Conservation (phyloP, 1,140 invertebrate genomes). For the Arctopsyche grandis region DNA sequence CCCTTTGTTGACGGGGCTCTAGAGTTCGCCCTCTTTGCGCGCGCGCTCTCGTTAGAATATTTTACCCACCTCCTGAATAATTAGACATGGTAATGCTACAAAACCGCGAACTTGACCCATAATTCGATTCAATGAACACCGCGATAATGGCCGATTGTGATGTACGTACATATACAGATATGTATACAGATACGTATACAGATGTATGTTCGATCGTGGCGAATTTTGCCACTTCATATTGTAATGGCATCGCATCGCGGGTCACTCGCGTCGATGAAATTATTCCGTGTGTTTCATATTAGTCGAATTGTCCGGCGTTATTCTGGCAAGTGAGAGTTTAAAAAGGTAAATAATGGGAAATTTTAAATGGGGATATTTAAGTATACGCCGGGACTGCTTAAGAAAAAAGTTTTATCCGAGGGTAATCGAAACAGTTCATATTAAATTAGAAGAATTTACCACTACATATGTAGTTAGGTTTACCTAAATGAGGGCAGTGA, state of each 20-base stretch:
- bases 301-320: not conserved
- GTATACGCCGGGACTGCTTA: too few relatives aligned
- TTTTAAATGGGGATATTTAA: too few relatives aligned
- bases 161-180: not conserved
- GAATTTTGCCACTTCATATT: too few relatives aligned
- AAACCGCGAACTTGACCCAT: conserved; percentile 8
- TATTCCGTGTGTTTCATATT: not conserved
- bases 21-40: not conserved
- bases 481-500: too few relatives aligned
- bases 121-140: not conserved
- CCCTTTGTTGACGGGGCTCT: not conserved
- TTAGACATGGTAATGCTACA: not conserved
- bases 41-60: not conserved
- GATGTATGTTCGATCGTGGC: not conserved
- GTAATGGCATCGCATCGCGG: too few relatives aligned
- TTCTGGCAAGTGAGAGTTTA: not conserved
- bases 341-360: not conserved
- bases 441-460: too few relatives aligned
- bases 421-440: too few relatives aligned
- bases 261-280: too few relatives aligned
- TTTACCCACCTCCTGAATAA: not conserved
- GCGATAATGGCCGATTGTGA: not conserved
- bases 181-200: not conserved
- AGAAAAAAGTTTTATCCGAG: too few relatives aligned
- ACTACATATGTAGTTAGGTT: too few relatives aligned